Conservation (phyloP, 2,113 vertebrate species). For the Scortum barcoo region DNA sequence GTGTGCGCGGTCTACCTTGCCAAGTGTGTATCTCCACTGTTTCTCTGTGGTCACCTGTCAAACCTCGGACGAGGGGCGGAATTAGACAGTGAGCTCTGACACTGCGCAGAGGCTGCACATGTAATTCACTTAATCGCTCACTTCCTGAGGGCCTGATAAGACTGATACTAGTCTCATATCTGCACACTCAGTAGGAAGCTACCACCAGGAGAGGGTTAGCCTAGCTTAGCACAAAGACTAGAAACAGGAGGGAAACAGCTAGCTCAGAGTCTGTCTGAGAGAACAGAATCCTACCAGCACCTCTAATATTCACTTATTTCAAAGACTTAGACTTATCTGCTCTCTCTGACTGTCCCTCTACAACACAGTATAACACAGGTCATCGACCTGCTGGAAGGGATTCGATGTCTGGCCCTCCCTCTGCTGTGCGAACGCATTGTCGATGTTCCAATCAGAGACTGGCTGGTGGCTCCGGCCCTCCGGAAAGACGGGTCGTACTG, state of each 20-base stretch:
- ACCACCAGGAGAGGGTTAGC: background rate
- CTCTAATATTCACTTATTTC: background rate
- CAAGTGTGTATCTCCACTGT: slow-evolving; percentile 86
- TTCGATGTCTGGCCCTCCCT: slow-evolving; percentile 83
- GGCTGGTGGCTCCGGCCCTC: slow-evolving; percentile 88
- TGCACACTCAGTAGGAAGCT: background rate
- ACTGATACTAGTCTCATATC: no score
- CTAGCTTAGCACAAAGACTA: background rate
- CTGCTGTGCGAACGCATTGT: slow-evolving; percentile 89
- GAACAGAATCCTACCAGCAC: background rate
- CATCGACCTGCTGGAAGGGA: slow-evolving; percentile 89
- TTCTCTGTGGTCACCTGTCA: background rate
- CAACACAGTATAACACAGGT: slow-evolving; percentile 91
- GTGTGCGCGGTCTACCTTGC: slow-evolving; percentile 91
- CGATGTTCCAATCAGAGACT: slow-evolving; percentile 88
- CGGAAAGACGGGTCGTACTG: slow-evolving; percentile 83
- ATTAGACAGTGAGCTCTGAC: background rate
- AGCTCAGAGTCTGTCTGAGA: background rate
- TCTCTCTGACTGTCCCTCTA: background rate
- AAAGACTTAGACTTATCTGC: background rate
- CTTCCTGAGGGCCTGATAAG: no score
- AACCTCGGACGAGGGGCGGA: background rate
- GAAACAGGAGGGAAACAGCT: background rate
- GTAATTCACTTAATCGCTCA: no score
- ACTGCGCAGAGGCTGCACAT: background rate